phyloP scores from a whole-genome alignment of 2,888 invertebrate genomes.

The Arrhopalites spinosus region DNA sequence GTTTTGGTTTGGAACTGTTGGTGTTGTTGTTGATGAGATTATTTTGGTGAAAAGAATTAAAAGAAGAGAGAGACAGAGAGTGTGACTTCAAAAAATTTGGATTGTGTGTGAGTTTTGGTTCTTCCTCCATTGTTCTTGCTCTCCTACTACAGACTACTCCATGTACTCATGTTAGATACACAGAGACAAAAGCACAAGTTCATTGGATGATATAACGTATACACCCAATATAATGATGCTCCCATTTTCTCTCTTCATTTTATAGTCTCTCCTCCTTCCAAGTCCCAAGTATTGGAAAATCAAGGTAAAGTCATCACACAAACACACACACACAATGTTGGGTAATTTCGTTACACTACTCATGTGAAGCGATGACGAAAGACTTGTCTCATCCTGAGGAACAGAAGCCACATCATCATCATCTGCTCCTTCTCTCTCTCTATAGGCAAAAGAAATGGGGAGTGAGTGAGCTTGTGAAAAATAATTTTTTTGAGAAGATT shows the following conservation, averaged over 20 bases:
- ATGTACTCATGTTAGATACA: too few species aligned
- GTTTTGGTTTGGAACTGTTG: too few species aligned
- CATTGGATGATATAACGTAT: conserved; percentile 1
- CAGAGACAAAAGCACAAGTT: too few species aligned
- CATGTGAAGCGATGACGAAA: background rate
- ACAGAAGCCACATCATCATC: background rate
- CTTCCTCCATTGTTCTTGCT: background rate
- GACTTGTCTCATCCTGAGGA: background rate
- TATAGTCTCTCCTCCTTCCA: too few species aligned
- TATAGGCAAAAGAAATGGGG: background rate
- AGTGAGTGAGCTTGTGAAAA: conserved; percentile 30
- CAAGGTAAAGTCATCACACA: too few species aligned
- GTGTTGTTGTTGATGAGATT: conserved; percentile 27
- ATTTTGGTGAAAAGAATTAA: conserved; percentile 32
- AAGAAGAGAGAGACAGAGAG: conserved; percentile 23
- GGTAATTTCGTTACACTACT: background rate
- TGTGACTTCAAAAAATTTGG: conserved; percentile 31
- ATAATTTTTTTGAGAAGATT: conserved; percentile 14
- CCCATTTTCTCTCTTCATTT: background rate
- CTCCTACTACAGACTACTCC: background rate
- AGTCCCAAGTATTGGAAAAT: too few species aligned
- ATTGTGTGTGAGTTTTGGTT: conserved; percentile 10
- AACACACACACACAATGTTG: background rate
- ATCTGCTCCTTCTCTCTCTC: background rate
- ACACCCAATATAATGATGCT: too few species aligned